Evolutionary conservation across 2,113 vertebrate genomes (phyloP), one percentile per base, ranked within the genome.

Genomic region (Hoplias malabaricus): DNA sequence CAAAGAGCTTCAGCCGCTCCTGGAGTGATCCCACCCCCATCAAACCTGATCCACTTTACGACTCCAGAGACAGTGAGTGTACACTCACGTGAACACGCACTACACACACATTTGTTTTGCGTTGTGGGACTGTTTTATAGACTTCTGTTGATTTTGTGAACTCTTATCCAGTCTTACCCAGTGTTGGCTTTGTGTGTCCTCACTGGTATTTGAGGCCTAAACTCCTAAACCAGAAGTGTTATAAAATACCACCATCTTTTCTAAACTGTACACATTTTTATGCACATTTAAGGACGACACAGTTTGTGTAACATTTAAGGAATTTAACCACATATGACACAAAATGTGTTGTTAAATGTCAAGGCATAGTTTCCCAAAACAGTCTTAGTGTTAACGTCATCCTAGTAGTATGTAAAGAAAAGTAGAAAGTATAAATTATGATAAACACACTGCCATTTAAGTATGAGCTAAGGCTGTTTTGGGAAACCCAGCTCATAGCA

Each of bases 1-100:
- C 96, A 90, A 96, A 96, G 89, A 98, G 95, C 89, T 98, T 99
- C 94, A 98, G 96, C 94, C 94, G 96, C 88, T 99, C 97, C 84
- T 98, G 96, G 96, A 98, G 97, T 92, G 97, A 98, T 91, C 97
- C 97, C 84, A 98, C 96, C 88, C 97, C 97, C 53, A 89, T 96
- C 91, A 98, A 98, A 92, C 93, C 95, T 70, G 96, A 98, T 85
- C 94, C 95, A 80, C 94, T 97, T 87, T 95, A 97, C 88, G 96
- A 96, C 92, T 97, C 96, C 90, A 94, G 95, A 95, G 96, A 98
- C 94, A 97, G 97, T 99, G 94, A 94, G 96, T 97, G 85, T 82
- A 86, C 86, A 57, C 68, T 53, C 50, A 48, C 34, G 21, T 56
- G 69, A 61, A 80, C 75, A 62, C 59, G 62, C 61, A 54, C 57